Evolutionary conservation across 2,888 invertebrate species (phyloP).

Genomic region (Crioceris asparagi): DNA sequence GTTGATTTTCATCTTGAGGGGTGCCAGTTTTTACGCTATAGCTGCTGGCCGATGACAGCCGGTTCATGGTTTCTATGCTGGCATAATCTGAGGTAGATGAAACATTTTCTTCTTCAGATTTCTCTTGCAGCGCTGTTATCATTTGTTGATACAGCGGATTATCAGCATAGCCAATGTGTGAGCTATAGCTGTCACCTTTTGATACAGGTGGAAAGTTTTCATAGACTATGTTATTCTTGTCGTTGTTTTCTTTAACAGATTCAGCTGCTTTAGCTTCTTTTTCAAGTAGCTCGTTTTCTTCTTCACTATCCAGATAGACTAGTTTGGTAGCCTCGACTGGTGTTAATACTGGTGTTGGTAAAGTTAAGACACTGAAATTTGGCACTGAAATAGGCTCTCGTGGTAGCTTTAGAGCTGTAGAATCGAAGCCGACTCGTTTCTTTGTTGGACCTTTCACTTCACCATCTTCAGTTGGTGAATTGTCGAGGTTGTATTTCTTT

Average conservation of each 20-base stretch:
- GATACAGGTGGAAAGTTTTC: constrained; percentile 43
- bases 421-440: constrained; percentile 35
- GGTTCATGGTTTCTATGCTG: constrained; percentile 57
- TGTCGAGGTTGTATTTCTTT: constrained; percentile 35
- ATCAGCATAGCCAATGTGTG: constrained; percentile 41
- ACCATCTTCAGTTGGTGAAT: constrained; percentile 33
- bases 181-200: constrained; percentile 45
- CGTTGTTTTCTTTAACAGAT: constrained; percentile 12
- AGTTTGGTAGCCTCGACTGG: constrained; percentile 57
- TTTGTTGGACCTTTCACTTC: constrained; percentile 21
- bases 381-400: constrained; percentile 65
- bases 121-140: constrained; percentile 43
- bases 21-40: constrained; percentile 38
- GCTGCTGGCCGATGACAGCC: constrained; percentile 42
- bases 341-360: constrained; percentile 54
- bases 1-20: constrained; percentile 32
- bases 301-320: constrained; percentile 60
- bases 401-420: constrained; percentile 38
- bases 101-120: constrained; percentile 42
- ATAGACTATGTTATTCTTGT: constrained; percentile 34
- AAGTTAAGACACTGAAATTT: constrained; percentile 52
- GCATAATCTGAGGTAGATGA: constrained; percentile 69
- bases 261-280: constrained; percentile 5
- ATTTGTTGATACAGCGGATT: constrained; percentile 44
- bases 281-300: constrained; percentile 30